These are phyloP conservation scores for Drosophila simulans DNA, from an alignment of 1,140 invertebrate genomes.

Conservation along the genomic window DNA sequence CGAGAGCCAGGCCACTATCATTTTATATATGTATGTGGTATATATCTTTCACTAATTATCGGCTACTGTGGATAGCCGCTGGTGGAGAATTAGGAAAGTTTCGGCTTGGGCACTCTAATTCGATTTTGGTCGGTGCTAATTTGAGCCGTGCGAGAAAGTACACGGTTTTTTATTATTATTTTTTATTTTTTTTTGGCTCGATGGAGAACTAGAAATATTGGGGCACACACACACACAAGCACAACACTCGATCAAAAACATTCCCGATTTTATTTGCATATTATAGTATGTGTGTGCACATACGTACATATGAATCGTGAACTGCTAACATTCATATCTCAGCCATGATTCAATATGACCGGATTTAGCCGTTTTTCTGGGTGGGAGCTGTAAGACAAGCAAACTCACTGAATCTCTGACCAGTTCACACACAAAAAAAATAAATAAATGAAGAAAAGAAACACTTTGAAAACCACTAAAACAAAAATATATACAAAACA, in stretches of 20 bases:
- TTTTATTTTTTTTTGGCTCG: not conserved
- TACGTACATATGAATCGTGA: not conserved
- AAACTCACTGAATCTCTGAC: constrained; percentile 10
- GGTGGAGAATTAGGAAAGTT: constrained; percentile 37
- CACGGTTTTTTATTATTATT: not conserved
- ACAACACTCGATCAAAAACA: constrained; percentile 3
- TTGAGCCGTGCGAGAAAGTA: constrained; percentile 68
- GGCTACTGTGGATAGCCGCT: constrained; percentile 15
- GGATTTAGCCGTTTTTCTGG: constrained; percentile 4
- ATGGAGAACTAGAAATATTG: constrained; percentile 26
- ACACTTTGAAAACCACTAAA: constrained; percentile 9
- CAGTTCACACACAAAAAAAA: constrained; percentile 8
- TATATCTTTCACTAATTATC: constrained; percentile 66
- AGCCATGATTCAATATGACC: constrained; percentile 18
- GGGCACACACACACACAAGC: constrained; percentile 5
- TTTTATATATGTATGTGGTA: not conserved
- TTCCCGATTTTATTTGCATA: constrained; percentile 43
- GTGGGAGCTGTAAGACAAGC: constrained; percentile 3
- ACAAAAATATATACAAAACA: constrained; percentile 10
- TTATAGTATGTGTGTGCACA: not conserved
- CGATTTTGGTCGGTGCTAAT: constrained; percentile 56
- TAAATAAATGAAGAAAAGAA: not conserved
- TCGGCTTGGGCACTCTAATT: constrained; percentile 38
- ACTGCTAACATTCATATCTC: constrained; percentile 5
- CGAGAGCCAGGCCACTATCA: constrained; percentile 1